Conservation (phyloP, 2,888 invertebrate species). For the Pristionchus maxplancki region DNA sequence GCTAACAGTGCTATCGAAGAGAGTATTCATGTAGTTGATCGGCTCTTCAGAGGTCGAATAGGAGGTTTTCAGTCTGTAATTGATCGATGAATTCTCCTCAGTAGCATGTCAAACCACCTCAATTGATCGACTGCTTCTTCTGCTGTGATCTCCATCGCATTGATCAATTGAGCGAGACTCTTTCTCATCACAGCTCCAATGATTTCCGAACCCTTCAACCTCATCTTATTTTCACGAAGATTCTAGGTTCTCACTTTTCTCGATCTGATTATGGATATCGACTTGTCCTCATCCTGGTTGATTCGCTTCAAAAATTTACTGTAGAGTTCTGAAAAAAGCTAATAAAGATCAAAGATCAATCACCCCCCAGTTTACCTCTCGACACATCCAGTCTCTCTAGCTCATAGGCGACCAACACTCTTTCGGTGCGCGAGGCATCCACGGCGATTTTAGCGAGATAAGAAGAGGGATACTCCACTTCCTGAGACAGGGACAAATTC, state of each 20-base stretch:
- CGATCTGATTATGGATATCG: neutral
- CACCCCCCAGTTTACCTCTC: neutral
- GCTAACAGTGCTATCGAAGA: neutral
- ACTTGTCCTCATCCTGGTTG: neutral
- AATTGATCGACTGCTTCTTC: neutral
- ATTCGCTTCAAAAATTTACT: neutral
- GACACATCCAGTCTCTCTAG: neutral
- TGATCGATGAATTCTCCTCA: neutral
- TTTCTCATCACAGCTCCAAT: constrained; percentile 4
- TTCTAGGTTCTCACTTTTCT: neutral
- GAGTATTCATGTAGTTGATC: neutral
- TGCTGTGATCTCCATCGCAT: neutral
- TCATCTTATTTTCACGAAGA: neutral
- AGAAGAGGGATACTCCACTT: neutral
- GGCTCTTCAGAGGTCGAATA: neutral
- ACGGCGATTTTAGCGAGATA: neutral
- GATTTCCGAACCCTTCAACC: neutral
- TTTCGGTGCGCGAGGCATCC: neutral
- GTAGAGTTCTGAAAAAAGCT: neutral
- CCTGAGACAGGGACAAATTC: neutral
- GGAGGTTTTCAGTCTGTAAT: neutral
- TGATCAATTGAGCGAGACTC: neutral
- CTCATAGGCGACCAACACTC: neutral
- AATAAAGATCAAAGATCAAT: neutral
- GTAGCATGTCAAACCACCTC: neutral